Percentiles rank a stretch among this genome's conserved stretches.
Conservation (phyloP, 2,888 invertebrate species). For the Nipponacmea schrenckii region DNA sequence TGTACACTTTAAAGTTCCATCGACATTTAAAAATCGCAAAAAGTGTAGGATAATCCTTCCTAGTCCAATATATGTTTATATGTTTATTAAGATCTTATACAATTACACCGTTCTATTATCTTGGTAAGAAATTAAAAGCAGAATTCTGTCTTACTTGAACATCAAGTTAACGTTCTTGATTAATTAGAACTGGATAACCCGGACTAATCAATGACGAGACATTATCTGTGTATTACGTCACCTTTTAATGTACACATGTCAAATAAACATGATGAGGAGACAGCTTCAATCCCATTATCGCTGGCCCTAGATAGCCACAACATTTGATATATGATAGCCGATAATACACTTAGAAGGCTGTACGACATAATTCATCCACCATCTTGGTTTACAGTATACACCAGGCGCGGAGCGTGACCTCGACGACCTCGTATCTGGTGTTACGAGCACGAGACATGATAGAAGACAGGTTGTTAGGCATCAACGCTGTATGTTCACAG, state of each 20-base stretch:
- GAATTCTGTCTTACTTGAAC: no score
- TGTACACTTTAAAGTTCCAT: no score
- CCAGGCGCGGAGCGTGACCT: neutral
- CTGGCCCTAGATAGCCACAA: neutral
- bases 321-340: neutral
- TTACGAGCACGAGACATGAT: conserved; percentile 1
- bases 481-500: neutral
- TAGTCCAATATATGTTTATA: no score
- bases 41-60: no score
- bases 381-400: neutral
- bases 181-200: no score
- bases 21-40: no score
- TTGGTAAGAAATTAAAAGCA: no score
- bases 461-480: neutral
- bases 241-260: neutral
- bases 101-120: no score
- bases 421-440: neutral
- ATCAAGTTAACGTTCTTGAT: no score
- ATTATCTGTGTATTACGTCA: conserved; percentile 3
- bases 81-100: no score
- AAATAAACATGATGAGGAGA: neutral
- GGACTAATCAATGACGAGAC: neutral
- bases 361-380: neutral
- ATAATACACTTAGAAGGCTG: neutral
- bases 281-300: neutral